phyloP scores from a whole-genome alignment of 2,797 vertebrate genomes.

The Graptemys geographica region DNA sequence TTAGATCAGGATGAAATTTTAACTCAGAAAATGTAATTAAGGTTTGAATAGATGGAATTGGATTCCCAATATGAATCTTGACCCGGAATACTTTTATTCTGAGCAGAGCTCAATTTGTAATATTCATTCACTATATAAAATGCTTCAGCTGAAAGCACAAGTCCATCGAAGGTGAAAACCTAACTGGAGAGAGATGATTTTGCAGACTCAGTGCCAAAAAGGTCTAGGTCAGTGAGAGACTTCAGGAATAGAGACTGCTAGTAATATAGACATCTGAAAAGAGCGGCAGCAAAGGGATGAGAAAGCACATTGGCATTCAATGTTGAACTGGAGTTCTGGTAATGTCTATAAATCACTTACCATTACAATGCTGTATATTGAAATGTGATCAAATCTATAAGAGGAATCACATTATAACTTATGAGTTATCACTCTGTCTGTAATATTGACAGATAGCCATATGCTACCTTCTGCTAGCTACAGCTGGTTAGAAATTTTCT shows the following conservation, averaged over 20 bases:
- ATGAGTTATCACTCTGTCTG: neutral
- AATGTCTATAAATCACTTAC: neutral
- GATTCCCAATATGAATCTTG: neutral
- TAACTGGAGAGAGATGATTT: neutral
- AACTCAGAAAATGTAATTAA: neutral
- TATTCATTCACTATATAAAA: neutral
- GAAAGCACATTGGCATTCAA: neutral
- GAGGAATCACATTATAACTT: neutral
- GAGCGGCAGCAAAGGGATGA: neutral
- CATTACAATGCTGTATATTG: neutral
- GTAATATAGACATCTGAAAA: neutral
- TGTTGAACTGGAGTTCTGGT: neutral
- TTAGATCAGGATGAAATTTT: neutral
- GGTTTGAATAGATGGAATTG: neutral
- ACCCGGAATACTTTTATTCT: neutral
- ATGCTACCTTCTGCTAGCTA: neutral
- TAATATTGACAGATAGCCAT: neutral
- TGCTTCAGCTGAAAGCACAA: neutral
- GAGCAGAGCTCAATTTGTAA: neutral
- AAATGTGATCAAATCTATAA: neutral
- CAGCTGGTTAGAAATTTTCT: neutral
- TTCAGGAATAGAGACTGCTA: neutral
- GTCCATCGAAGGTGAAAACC: too few species aligned
- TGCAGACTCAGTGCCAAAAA: neutral
- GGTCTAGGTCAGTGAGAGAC: accelerated